A percentile compares a stretch with the other conserved stretches of the same genome.
Evolutionary conservation across 2,888 invertebrate genomes (phyloP).

Genomic region (Xanthia togata): DNA sequence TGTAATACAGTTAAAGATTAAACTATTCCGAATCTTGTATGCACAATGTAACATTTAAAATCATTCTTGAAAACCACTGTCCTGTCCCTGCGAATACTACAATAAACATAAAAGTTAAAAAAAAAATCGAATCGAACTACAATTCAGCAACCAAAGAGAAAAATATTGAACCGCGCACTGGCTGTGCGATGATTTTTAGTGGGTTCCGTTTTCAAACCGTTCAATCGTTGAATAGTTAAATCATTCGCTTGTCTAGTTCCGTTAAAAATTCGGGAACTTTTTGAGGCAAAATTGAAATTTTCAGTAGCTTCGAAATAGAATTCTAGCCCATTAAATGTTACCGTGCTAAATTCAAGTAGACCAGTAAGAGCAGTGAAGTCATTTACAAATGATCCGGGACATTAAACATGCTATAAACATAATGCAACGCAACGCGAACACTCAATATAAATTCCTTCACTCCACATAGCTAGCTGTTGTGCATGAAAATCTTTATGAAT

Average conservation of each 20-base stretch:
- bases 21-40: not conserved
- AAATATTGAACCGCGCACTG: not conserved
- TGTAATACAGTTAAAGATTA: not conserved
- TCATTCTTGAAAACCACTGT: not conserved
- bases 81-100: not conserved
- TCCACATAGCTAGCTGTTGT: conserved; percentile 14
- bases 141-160: not conserved
- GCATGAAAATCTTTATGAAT: conserved; percentile 40
- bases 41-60: not conserved
- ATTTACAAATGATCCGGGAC: conserved; percentile 38
- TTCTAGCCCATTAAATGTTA: conserved; percentile 11
- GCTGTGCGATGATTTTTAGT: conserved; percentile 12
- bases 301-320: conserved; percentile 8
- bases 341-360: conserved; percentile 10
- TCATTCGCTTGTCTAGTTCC: conserved; percentile 21
- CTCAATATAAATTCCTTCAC: conserved; percentile 35
- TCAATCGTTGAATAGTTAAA: conserved; percentile 32
- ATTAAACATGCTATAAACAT: conserved; percentile 34
- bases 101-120: not conserved
- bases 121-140: conserved; percentile 1
- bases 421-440: conserved; percentile 22
- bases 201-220: conserved; percentile 8
- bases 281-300: conserved; percentile 13
- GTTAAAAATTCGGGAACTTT: conserved; percentile 1
- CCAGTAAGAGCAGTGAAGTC: conserved; percentile 6